Evolutionary conservation across 2,888 invertebrate species (phyloP).

Genomic region (Torymus aiolomorphi): DNA sequence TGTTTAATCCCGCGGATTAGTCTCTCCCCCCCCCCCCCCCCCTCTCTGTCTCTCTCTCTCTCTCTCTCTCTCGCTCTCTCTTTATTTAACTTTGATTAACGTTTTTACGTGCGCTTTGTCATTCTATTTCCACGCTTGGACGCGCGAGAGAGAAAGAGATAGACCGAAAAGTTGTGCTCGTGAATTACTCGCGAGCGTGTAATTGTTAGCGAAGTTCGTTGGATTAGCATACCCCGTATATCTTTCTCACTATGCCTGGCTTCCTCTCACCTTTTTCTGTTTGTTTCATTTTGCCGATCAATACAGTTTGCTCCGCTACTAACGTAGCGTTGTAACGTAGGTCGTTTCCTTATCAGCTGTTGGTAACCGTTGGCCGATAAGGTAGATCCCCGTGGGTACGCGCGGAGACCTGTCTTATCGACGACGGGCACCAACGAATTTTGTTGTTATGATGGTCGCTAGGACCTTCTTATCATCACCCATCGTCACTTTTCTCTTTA

Average conservation of each 20-base stretch:
- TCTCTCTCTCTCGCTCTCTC: not conserved
- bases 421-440: conserved; percentile 3
- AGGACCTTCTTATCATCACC: conserved; percentile 4
- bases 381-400: not conserved
- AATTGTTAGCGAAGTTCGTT: conserved; percentile 8
- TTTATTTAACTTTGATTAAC: conserved; percentile 37
- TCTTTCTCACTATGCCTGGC: too few relatives aligned
- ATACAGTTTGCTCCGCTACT: conserved; percentile 26
- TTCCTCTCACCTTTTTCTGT: too few relatives aligned
- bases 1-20: conserved; percentile 25
- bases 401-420: conserved; percentile 25
- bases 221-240: not conserved
- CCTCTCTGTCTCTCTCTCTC: not conserved
- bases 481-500: conserved; percentile 19
- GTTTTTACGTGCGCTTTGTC: conserved; percentile 1
- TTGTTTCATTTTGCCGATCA: conserved; percentile 27
- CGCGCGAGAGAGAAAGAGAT: not conserved
- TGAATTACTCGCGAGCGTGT: conserved; percentile 19
- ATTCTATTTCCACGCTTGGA: not conserved
- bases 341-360: conserved; percentile 43
- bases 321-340: not conserved
- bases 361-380: conserved; percentile 42
- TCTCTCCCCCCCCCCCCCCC: not conserved
- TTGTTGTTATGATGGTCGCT: not conserved
- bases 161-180: not conserved